Conservation (phyloP, 1,140 invertebrate genomes). For the Drosophila tropicalis region DNA sequence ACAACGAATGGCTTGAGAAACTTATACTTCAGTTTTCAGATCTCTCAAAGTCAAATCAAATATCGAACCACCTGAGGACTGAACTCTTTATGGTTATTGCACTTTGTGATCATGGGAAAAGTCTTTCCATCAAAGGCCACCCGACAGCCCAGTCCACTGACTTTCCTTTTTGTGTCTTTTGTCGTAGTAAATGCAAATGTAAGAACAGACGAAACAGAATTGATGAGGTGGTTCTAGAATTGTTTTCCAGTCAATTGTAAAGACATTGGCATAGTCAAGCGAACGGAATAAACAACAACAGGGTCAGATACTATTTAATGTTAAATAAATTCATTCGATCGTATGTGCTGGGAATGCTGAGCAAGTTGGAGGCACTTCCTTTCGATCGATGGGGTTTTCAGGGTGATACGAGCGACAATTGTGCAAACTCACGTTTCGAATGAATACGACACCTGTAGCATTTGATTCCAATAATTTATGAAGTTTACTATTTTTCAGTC, state of each 20-base stretch:
- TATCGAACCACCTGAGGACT: no score
- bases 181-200: not conserved
- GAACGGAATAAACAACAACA: conserved; percentile 32
- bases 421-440: conserved; percentile 30
- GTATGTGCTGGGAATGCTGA: conserved; percentile 58
- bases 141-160: not conserved
- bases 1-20: no score
- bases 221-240: not conserved
- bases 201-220: not conserved
- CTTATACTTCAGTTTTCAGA: no score
- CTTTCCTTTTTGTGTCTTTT: not conserved
- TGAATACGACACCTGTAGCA: conserved; percentile 3
- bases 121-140: no score
- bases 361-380: conserved; percentile 48
- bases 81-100: no score
- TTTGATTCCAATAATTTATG: conserved; percentile 14
- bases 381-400: conserved; percentile 37
- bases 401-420: conserved; percentile 26
- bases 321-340: conserved; percentile 43
- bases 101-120: no score
- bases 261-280: conserved; percentile 12
- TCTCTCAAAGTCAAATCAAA: no score
- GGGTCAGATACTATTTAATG: conserved; percentile 49
- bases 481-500: conserved; percentile 45
- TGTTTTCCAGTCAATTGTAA: conserved; percentile 19